phyloP scores from a whole-genome alignment of 2,888 invertebrate genomes.

The Lacanobia oleracea region DNA sequence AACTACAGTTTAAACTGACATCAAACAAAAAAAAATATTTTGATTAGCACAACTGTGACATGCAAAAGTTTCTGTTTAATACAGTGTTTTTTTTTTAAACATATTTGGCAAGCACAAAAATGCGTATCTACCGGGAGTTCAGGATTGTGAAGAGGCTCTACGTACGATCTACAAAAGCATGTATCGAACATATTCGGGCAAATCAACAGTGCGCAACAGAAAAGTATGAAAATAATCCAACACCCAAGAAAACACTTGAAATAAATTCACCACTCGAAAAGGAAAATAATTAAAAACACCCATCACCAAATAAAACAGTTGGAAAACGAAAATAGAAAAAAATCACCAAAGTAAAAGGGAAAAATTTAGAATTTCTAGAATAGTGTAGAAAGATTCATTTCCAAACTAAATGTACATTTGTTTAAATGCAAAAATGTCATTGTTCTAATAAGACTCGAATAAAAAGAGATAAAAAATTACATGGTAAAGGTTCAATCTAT shows the following conservation, averaged over 20 bases:
- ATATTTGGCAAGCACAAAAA: constrained; percentile 24
- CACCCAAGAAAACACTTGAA: constrained; percentile 57
- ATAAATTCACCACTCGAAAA: constrained; percentile 32
- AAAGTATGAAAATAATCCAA: constrained; percentile 62
- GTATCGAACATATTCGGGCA: constrained; percentile 72
- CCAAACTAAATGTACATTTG: neutral
- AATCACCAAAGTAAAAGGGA: constrained; percentile 10
- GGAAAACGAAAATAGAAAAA: constrained; percentile 16
- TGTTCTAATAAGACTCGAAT: too few species aligned
- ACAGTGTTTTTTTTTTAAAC: constrained; percentile 18
- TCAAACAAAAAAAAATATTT: constrained; percentile 9
- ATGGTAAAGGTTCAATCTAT: neutral
- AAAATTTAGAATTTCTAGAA: constrained; percentile 7
- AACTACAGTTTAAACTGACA: constrained; percentile 10
- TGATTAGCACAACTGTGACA: constrained; percentile 25
- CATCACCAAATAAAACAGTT: constrained; percentile 14
- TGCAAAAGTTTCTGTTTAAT: constrained; percentile 34
- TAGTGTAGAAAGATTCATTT: constrained; percentile 41
- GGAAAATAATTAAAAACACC: neutral
- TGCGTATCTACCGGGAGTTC: constrained; percentile 21
- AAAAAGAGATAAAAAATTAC: too few species aligned
- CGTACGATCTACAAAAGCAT: constrained; percentile 49
- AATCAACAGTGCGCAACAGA: constrained; percentile 80
- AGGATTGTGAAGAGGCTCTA: constrained; percentile 38
- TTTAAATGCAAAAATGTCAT: neutral